Percentiles rank a stretch among this genome's conserved stretches.
phyloP scores from a whole-genome alignment of 1,140 invertebrate species.

The Macrotrachela quadricornifera region DNA sequence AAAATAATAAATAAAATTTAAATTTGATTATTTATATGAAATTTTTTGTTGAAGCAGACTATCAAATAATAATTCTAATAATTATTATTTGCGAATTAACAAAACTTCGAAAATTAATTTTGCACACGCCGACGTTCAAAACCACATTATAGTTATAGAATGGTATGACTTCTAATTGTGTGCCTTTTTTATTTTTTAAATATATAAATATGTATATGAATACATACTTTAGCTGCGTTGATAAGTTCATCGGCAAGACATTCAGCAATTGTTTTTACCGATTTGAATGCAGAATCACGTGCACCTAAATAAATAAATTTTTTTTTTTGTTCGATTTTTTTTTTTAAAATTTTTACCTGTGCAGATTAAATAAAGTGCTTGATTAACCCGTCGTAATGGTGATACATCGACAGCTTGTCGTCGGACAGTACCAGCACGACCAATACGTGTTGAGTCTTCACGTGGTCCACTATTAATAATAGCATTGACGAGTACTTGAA shows the following conservation, averaged over 20 bases:
- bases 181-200: neutral
- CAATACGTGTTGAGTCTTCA: constrained; percentile 98
- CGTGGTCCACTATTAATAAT: constrained; percentile 97
- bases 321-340: neutral
- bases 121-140: neutral
- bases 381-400: constrained; percentile 86
- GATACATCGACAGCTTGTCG: constrained; percentile 98
- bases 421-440: constrained; percentile 92
- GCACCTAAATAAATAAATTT: constrained; percentile 32
- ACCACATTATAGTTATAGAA: neutral
- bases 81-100: neutral
- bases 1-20: too few relatives aligned
- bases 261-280: constrained; percentile 98
- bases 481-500: constrained; percentile 82
- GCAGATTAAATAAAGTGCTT: constrained; percentile 94
- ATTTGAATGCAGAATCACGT: constrained; percentile 92
- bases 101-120: neutral
- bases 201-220: too few relatives aligned
- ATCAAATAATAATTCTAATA: constrained; percentile 4
- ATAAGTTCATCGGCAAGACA: constrained; percentile 98
- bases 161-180: too few relatives aligned
- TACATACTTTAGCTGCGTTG: constrained; percentile 75
- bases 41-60: constrained; percentile 10
- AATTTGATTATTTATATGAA: too few relatives aligned
- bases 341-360: constrained; percentile 39